These are phyloP conservation scores for Nyctibius bracteatus DNA, from an alignment of 2,113 vertebrate species.

Conservation along the genomic window DNA sequence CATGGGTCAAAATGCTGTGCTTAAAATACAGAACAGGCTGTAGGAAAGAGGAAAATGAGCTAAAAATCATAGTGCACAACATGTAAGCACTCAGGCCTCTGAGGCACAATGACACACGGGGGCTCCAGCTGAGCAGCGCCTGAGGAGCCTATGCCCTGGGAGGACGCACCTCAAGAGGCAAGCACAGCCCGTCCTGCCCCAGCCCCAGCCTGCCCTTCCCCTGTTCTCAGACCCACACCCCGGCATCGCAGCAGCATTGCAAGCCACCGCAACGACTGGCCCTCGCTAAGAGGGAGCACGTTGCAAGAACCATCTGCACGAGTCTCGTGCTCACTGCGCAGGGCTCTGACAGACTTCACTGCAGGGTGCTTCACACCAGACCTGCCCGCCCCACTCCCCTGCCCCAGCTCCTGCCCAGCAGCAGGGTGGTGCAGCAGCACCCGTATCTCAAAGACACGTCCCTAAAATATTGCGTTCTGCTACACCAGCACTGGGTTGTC, in stretches of 20 bases:
- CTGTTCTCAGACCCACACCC: background rate
- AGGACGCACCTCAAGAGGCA: background rate
- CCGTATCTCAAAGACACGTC: fast-evolving
- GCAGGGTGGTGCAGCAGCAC: background rate
- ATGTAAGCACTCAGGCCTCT: background rate
- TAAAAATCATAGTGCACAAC: background rate
- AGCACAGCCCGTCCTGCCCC: background rate
- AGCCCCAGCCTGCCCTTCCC: background rate
- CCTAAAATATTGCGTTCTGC: background rate
- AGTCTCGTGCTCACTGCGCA: fast-evolving
- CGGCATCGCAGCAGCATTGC: fast-evolving
- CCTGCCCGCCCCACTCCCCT: background rate
- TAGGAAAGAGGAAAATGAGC: background rate
- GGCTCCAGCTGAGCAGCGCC: background rate
- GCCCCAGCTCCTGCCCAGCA: background rate
- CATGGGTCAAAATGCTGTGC: background rate
- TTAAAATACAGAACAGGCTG: background rate
- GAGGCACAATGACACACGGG: fast-evolving
- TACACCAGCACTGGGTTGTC: background rate
- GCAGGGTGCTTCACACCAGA: background rate
- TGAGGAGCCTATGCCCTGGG: background rate
- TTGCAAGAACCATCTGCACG: fast-evolving
- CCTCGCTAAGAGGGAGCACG: fast-evolving
- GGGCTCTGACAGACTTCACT: background rate
- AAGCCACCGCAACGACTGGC: background rate